Evolutionary conservation across 2,888 invertebrate genomes (phyloP), one percentile per base, ranked within the genome.

Genomic region (Idaea straminata): DNA sequence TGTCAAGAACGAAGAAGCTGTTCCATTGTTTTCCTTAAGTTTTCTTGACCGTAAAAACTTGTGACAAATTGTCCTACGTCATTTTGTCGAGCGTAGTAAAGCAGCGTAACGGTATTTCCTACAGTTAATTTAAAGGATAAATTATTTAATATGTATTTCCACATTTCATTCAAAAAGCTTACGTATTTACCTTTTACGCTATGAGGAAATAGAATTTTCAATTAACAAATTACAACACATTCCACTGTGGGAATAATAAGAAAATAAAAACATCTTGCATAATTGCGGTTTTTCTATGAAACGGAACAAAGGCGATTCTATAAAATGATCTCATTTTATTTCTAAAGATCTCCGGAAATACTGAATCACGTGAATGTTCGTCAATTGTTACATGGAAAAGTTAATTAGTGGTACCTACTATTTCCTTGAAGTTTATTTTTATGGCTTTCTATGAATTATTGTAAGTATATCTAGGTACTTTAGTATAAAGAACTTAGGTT

Each of bases 181-280:
- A 47, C 13, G 7, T 47, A 47, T 7, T 47, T 10, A 47, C 10
- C 10, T 36, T 61, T 57, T 63, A 35, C 61, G 57, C 10, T 6
- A 63, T 57, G 15, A 69, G 66, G 69, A 69, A 66, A 63, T 57
- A 61, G 57, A 61, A 6, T 47, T 57, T 4, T n/a, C 5, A 34
- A 15, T 47, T 47, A 47, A 13, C 6, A 47, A 47, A 61, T 62
- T 61, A 62, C 62, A 62, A 15, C 57, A 66, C 59, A 69, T 68
- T 70, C 57, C 61, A 65, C n/a, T 62, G 63, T 72, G 68, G 67
- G 69, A 69, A 73, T 67, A 64, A 66, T n/a, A 64, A 64, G 47
- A 47, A 47, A 47, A 47, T 25, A 36, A 47, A 47, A 4, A 47
- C 47, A 10, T 47, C 47, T 47, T 47, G 47, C 47, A 47, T 47